Percentiles rank a stretch among this genome's conserved stretches.
These are phyloP conservation scores for Xiphophorus maculatus DNA, from an alignment of 2,113 vertebrate genomes.

Conservation along the genomic window DNA sequence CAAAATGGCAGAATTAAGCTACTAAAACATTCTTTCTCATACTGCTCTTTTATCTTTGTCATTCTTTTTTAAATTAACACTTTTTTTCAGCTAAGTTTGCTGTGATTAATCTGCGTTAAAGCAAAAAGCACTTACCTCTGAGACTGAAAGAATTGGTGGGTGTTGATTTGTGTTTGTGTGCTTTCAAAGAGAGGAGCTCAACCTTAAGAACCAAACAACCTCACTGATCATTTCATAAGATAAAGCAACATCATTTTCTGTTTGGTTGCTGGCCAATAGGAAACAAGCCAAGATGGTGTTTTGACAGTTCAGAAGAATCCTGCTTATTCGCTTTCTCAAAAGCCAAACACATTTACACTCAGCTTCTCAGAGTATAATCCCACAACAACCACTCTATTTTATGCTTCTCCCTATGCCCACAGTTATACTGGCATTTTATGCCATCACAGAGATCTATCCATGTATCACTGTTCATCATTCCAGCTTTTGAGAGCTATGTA, in stretches of 20 bases:
- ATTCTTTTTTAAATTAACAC: neutral
- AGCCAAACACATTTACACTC: slow-evolving; percentile 1
- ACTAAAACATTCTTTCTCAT: neutral
- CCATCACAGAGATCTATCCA: neutral
- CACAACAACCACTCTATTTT: no score
- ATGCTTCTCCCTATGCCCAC: no score
- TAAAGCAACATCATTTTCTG: neutral
- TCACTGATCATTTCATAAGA: neutral
- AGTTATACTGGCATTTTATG: no score
- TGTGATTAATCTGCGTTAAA: neutral
- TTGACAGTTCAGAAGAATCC: neutral
- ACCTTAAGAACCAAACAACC: neutral
- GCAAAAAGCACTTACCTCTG: neutral
- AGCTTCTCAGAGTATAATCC: neutral
- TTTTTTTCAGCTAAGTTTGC: neutral
- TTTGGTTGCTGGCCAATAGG: neutral
- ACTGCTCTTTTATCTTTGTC: neutral
- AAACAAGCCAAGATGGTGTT: neutral
- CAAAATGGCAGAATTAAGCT: neutral
- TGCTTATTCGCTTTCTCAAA: neutral
- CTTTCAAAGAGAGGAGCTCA: neutral
- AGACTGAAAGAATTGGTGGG: neutral
- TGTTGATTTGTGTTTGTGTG: neutral
- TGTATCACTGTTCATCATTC: neutral
- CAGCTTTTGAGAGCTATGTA: neutral